Evolutionary conservation across 2,113 vertebrate species (phyloP).

Genomic region (Zonotrichia leucophrys): DNA sequence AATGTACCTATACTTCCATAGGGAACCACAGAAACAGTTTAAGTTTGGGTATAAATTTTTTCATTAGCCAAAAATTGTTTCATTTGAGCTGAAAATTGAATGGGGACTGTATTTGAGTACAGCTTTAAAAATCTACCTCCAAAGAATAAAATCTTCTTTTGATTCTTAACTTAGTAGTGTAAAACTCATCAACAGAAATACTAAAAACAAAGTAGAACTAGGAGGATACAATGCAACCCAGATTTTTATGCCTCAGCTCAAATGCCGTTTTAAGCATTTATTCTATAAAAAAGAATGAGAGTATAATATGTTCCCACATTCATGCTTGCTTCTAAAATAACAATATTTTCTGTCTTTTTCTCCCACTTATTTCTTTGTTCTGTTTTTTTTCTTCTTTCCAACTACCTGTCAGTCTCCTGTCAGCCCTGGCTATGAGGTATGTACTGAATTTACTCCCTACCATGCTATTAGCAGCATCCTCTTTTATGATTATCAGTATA

Average conservation of each 20-base stretch:
- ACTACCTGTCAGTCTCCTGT: slow-evolving; percentile 82
- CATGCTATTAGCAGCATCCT: background rate
- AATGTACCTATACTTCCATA: background rate
- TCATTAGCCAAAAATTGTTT: background rate
- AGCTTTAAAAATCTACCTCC: background rate
- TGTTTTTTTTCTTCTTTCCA: slow-evolving; percentile 45
- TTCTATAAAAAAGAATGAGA: background rate
- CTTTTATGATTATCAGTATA: background rate
- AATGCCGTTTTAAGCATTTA: background rate
- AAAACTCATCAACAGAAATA: background rate
- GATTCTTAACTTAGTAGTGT: background rate
- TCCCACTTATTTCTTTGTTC: slow-evolving; percentile 21
- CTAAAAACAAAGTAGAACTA: background rate
- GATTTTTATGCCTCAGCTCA: background rate
- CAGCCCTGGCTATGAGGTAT: slow-evolving; percentile 91
- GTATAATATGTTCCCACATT: background rate
- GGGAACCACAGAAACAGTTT: background rate
- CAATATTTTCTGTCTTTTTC: slow-evolving; percentile 62
- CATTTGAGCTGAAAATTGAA: background rate
- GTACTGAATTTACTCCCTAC: slow-evolving; percentile 55
- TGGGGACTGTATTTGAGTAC: background rate
- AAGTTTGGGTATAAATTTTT: background rate
- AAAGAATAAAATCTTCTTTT: background rate
- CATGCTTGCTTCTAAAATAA: slow-evolving; percentile 55
- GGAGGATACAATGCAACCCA: background rate